These are phyloP conservation scores for Brachionus rubens DNA, from an alignment of 1,140 invertebrate species.

Conservation along the genomic window DNA sequence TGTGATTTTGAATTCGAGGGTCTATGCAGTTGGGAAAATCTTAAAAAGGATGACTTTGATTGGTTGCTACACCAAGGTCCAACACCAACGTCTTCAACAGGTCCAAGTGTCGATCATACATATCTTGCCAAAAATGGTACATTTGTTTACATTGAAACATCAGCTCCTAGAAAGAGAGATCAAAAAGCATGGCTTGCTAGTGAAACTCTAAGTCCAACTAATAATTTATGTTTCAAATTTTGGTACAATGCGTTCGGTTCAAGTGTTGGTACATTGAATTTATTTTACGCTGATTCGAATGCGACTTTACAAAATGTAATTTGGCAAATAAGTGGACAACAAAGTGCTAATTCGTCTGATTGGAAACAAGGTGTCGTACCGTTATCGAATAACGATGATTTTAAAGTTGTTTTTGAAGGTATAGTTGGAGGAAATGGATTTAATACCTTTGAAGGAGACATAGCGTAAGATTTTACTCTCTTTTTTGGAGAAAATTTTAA, in stretches of 20 bases:
- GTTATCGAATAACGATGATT: not conserved
- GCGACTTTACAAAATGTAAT: conserved; percentile 49
- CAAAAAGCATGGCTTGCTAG: conserved; percentile 12
- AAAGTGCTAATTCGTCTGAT: not conserved
- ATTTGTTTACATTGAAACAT: conserved; percentile 24
- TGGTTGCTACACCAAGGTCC: conserved; percentile 48
- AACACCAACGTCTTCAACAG: conserved; percentile 50
- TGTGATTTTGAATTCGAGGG: conserved; percentile 49
- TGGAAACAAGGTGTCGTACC: conserved; percentile 22
- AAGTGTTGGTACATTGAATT: conserved; percentile 48
- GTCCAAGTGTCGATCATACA: conserved; percentile 57
- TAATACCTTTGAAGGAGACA: not conserved
- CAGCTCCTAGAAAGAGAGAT: not conserved
- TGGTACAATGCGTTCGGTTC: conserved; percentile 16
- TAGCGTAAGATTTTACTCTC: not conserved
- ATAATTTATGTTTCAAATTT: conserved; percentile 20
- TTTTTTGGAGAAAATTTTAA: not conserved
- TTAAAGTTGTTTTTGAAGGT: conserved; percentile 37
- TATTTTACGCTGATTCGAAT: conserved; percentile 50
- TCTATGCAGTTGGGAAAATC: conserved; percentile 51
- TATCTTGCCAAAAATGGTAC: conserved; percentile 21
- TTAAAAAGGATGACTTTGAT: conserved; percentile 49
- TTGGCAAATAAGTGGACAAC: conserved; percentile 1
- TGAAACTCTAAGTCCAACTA: conserved; percentile 16
- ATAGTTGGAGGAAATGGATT: not conserved